Evolutionary conservation across 2,888 invertebrate species (phyloP), one percentile per base, ranked within the genome.

Genomic region (Cheilosia pagana): DNA sequence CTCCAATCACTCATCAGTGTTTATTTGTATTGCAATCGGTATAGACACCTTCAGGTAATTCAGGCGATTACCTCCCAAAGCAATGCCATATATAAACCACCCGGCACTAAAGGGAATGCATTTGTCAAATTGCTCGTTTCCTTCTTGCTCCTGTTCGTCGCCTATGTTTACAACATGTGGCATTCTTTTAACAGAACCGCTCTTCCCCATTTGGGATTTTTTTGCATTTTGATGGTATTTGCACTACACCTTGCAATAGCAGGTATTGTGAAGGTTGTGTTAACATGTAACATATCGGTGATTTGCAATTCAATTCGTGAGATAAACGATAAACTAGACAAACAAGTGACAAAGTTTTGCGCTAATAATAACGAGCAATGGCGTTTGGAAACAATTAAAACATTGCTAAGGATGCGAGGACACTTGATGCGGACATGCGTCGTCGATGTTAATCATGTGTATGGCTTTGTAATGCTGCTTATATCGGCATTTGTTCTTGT

Each of bases 401-500:
- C 0, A 25, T n/a, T 77, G 0, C 55, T 77, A 0, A 48, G 23
- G 35, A n/a, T 48, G 28, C 62, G 55, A 4, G 62, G 70, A 16
- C 5, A n/a, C 0, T 41, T 70, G 35, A 4, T 77, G 8, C 35
- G 23, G 25, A 62, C 43, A 3, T 70, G 77, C 14, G 62, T 12
- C 3, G 28, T 45, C 12, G 62, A 63, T 39, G 23, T 90, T 3
- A 89, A 87, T 86, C 76, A 53, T 1, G 82, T 62, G 7, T 88
- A 88, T 59, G 90, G 90, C 1, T 48, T 88, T 5, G 59, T 87
- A 2, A 65, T 89, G 70, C 50, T 87, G 16, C 3, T 87, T 2
- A 87, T 89, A 12, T 81, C 88, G 48, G 88, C 86, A 1, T 87
- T 83, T 71, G 43, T 88, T 3, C 35, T 89, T 5, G 67, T 88